Percentiles rank a stretch among this genome's conserved stretches.
Conservation (phyloP, 2,888 invertebrate genomes). For the Protophormia terraenovae region DNA sequence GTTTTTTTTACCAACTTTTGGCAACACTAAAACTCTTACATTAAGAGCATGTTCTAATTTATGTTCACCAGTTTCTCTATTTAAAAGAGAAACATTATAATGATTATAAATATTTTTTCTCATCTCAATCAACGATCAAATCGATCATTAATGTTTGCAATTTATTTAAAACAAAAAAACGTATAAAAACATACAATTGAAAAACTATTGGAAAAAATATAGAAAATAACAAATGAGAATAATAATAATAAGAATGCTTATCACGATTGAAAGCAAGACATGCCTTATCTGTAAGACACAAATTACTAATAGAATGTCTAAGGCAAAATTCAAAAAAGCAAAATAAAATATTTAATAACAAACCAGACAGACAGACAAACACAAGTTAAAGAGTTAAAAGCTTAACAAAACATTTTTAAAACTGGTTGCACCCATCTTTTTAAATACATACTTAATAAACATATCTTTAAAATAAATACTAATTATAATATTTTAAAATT, state of each 20-base stretch:
- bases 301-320: constrained; percentile 53
- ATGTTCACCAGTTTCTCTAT: background rate
- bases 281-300: constrained; percentile 65
- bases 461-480: background rate
- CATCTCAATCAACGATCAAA: constrained; percentile 9
- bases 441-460: background rate
- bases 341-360: background rate
- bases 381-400: constrained; percentile 5
- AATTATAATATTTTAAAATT: background rate
- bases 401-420: background rate
- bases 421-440: constrained; percentile 46
- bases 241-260: constrained; percentile 60
- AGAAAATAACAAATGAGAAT: constrained; percentile 9
- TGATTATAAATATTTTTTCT: background rate
- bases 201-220: constrained; percentile 48
- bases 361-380: background rate
- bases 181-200: background rate
- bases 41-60: background rate
- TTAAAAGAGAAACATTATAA: background rate
- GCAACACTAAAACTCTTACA: background rate
- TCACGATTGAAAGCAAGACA: constrained; percentile 65
- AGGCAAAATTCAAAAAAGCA: constrained; percentile 33
- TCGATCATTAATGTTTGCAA: constrained; percentile 19
- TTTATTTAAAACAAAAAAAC: constrained; percentile 25
- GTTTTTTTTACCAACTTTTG: too few species aligned